Conservation (phyloP, 2,113 vertebrate genomes). For the Sinocyclocheilus rhinocerous region DNA sequence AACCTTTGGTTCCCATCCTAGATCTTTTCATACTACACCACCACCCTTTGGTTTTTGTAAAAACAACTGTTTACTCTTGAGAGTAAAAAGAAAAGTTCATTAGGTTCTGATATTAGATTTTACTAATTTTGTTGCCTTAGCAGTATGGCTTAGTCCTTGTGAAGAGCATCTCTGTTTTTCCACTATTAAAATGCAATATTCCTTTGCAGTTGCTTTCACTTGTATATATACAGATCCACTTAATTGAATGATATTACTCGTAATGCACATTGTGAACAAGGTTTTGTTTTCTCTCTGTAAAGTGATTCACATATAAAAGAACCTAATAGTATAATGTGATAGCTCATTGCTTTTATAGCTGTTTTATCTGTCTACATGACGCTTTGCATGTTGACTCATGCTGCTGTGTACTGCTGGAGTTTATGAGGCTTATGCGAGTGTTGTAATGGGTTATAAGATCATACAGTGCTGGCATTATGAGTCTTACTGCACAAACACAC, state of each 20-base stretch:
- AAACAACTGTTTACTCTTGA: neutral
- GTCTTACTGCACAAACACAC: neutral
- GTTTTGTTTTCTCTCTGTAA: neutral
- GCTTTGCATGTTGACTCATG: neutral
- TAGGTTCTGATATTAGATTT: neutral
- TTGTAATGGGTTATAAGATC: slow-evolving; percentile 7
- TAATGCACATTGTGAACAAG: neutral
- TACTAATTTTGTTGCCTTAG: neutral
- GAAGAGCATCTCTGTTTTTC: neutral
- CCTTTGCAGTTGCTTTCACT: neutral
- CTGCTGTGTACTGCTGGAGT: neutral
- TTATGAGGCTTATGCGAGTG: neutral
- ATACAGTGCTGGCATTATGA: neutral
- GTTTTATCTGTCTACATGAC: neutral
- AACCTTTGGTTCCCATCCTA: neutral
- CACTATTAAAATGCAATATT: neutral
- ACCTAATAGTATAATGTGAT: neutral
- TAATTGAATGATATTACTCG: neutral
- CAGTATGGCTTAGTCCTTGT: neutral
- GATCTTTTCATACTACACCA: neutral
- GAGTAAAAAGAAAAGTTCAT: neutral
- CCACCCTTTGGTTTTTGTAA: neutral
- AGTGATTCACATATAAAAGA: neutral
- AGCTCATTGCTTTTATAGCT: neutral
- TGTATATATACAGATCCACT: neutral